Evolutionary conservation across 2,888 invertebrate species (phyloP).

Genomic region (Terebella lapidaria): DNA sequence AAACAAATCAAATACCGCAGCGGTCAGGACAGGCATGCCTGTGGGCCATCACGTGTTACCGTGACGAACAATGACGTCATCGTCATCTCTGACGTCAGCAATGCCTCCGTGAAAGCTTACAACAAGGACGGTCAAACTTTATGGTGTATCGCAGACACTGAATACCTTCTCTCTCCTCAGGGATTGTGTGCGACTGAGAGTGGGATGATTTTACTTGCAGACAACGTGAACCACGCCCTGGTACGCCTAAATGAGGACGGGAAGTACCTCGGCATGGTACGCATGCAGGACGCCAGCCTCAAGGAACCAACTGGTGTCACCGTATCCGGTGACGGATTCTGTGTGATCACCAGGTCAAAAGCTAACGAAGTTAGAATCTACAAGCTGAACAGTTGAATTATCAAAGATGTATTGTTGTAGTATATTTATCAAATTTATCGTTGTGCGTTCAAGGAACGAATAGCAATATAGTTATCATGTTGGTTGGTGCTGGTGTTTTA

Average conservation of each 20-base stretch:
- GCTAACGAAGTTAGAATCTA: background rate
- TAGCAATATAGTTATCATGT: too few relatives aligned
- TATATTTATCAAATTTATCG: too few relatives aligned
- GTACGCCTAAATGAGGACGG: background rate
- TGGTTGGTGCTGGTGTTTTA: too few relatives aligned
- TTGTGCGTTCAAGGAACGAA: too few relatives aligned
- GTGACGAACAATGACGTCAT: background rate
- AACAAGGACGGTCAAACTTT: background rate
- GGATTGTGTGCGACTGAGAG: background rate
- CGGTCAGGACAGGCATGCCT: background rate
- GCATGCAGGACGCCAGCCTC: background rate
- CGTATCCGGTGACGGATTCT: background rate
- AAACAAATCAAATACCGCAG: background rate
- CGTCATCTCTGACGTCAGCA: slow-evolving; percentile 1
- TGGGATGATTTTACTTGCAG: background rate
- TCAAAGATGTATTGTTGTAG: too few relatives aligned
- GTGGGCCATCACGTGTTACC: background rate
- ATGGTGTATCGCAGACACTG: background rate
- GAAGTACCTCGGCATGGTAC: background rate
- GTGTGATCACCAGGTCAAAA: background rate
- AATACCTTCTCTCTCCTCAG: background rate
- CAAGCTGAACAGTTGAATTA: background rate
- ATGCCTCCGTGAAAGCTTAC: background rate
- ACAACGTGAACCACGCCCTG: background rate
- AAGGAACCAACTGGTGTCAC: background rate